Evolutionary conservation across 2,888 invertebrate species (phyloP), one percentile per base, ranked within the genome.

Genomic region (Stenurella melanura): DNA sequence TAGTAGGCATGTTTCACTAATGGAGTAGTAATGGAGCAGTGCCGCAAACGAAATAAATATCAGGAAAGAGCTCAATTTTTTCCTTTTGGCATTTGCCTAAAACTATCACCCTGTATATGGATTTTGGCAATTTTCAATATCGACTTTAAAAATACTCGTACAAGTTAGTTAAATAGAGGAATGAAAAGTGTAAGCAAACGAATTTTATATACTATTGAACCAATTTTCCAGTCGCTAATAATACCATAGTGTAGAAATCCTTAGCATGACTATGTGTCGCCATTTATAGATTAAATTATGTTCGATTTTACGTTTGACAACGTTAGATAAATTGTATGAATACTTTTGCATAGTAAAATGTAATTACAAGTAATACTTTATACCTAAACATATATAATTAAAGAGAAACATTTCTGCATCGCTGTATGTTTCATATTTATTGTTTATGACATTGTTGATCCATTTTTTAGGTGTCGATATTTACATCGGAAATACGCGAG

Each of bases 291-390:
- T 50, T 50, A 42, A 42, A 42, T 15, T 42, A 50, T n/a, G n/a
- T 50, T 50, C n/a, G 15, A 50, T 50, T 50, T 50, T 15, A n/a
- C n/a, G 50, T 50, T 50, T n/a, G n/a, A 50, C 50, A n/a, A 50
- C 15, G 50, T 50, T 12, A 50, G 50, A 50, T 50, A 50, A 50
- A 50, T 15, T 50, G 3, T 50, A 50, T 50, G 50, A 50, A 0
- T 50, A 50, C 50, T 50, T 50, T 50, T n/a, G 50, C n/a, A n/a
- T 50, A 50, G 12, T 50, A 50, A n/a, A 50, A n/a, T 50, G 50
- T 50, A 50, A 50, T 50, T 50, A 5, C 7, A n/a, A n/a, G n/a
- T 50, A n/a, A n/a, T 50, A 34, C 30, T 34, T 34, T n/a, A 50
- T 50, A 12, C n/a, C 12, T 50, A 50, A 50, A 50, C 50, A 50